Conservation (phyloP, 2,113 vertebrate species). For the Paraplagusia blochii region DNA sequence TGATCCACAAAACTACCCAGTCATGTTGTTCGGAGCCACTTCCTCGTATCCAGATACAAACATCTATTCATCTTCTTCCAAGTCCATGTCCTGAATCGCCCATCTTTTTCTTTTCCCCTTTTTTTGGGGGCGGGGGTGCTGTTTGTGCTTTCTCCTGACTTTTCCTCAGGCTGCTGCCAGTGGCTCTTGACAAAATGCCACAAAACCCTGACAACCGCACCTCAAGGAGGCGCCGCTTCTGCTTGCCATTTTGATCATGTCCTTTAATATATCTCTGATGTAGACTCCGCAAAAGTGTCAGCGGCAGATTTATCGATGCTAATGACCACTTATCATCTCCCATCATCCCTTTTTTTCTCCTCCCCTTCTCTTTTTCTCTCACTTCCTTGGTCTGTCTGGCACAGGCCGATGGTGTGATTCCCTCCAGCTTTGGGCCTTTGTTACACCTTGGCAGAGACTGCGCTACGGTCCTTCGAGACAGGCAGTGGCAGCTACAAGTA, state of each 20-base stretch:
- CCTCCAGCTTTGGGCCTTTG: constrained; percentile 44
- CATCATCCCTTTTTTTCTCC: neutral
- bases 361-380: constrained; percentile 3
- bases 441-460: constrained; percentile 44
- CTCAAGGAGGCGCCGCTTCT: constrained; percentile 26
- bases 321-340: constrained; percentile 24
- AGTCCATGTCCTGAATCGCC: constrained; percentile 5
- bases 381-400: constrained; percentile 35
- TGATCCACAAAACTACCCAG: constrained; percentile 26
- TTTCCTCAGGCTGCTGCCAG: constrained; percentile 42
- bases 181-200: constrained; percentile 41
- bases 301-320: constrained; percentile 13
- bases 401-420: constrained; percentile 24
- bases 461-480: constrained; percentile 33
- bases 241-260: constrained; percentile 38
- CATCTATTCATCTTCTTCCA: constrained; percentile 22
- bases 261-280: constrained; percentile 39
- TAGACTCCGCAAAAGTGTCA: constrained; percentile 18
- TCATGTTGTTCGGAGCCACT: constrained; percentile 27
- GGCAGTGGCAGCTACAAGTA: constrained; percentile 51
- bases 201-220: constrained; percentile 37
- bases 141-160: neutral
- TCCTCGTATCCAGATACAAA: constrained; percentile 29
- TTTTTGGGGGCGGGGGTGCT: neutral
- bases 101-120: constrained; percentile 23